Base-by-base conservation (phyloP, 2,888 invertebrate genomes). In the Archaeoteleia sp. region DNA sequence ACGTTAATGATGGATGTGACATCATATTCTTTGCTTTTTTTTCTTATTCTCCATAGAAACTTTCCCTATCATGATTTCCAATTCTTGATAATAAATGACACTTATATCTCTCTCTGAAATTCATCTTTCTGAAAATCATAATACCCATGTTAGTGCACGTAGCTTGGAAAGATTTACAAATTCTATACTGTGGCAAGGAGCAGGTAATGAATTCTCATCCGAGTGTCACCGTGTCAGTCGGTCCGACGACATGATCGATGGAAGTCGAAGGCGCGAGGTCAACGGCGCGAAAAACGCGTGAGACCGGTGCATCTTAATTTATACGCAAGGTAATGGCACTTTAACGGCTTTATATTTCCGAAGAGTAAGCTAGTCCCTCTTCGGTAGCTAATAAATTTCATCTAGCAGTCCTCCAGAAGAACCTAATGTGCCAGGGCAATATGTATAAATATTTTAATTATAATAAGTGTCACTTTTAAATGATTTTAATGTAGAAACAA, bases 221-320 rank as follows among this genome's bases (percentile, higher is more conserved):
- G 45, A 66, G 55, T 61, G 61, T 69, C 65, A 53, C 46, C 34
- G 29, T 43, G 53, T 66, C 61, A 49, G 51, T 45, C 29, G 51
- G 35, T 62, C 49, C 37, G 48, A 43, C 53, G 58, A 63, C 45
- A 55, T 67, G 70, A 70, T 70, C 58, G 54, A 70, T 70, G 54
- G 54, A 49, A 49, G 53, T 49, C 46, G 42, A 66, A 58, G 62
- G 42, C 62, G 43, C 54, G 62, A 66, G 70, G 57, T 62, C 66
- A 65, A 46, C 30, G 20, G 20, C 29, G 45, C 32, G 42, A 65
- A 51, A 46, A 29, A 39, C 32, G 17, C 54, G 60, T 45, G 63
- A 54, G 60, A 58, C 54, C 51, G 12, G 29, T 46, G 55, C 55
- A 49, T 60, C 63, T 60, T 55, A 60, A 60, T 68, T 67, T 49